Evolutionary conservation across 2,113 vertebrate species (phyloP), one percentile per base, ranked within the genome.

Genomic region (Montifringilla adamsi): DNA sequence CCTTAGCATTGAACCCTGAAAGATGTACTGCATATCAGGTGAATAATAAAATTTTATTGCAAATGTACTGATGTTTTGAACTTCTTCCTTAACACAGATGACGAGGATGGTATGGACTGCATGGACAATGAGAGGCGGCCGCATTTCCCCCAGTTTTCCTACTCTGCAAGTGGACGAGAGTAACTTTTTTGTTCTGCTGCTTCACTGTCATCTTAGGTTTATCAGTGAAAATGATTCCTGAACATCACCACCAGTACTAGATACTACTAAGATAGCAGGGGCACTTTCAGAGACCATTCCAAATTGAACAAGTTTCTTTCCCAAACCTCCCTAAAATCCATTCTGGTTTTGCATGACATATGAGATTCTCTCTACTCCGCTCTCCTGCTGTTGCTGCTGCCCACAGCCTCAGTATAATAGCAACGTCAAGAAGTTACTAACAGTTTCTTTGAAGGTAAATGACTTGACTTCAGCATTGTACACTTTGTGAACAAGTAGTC

Each of bases 111-210:
- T 67, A 99, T 99, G 99, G 99, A 99, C 96, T 98, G 99, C 98
- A 96, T 99, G 98, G 99, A 99, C 97, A 99, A 98, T 62, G 99
- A 99, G 97, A 98, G 99, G 93, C 98, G 99, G 93, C 99, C 99
- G 3, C 99, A 99, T 96, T 99, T 99, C 97, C 99, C 99, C n/a
- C 99, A 99, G 94, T 99, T 99, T 97, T 99, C 99, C 95, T 99
- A 99, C 98, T 99, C 99, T 11, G 99, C 99, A 96, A 99, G 99
- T 50, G 99, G 99, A 87, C 98, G 99, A 93, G 99, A 99, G 98
- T 99, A 98, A 98, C 96, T 85, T 81, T 72, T 87, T 90, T 95
- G 94, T 94, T 95, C 95, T 96, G 96, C 98, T 97, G 87, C 98
- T 97, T 97, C 97, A 96, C 96, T 95, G 94, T 97, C 98, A 95